Conservation (phyloP, 2,113 vertebrate species). For the Mustela lutreola region DNA sequence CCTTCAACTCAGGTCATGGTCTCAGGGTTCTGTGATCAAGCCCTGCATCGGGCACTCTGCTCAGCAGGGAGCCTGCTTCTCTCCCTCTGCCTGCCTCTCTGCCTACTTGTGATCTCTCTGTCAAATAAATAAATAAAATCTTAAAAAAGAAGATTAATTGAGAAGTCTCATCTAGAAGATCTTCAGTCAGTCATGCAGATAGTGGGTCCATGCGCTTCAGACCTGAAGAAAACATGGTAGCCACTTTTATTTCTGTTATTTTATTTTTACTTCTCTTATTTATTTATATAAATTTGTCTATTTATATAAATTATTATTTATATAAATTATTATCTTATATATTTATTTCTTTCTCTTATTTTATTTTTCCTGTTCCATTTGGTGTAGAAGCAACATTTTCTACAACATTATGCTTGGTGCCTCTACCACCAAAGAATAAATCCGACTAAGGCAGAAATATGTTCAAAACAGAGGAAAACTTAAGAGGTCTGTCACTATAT, state of each 20-base stretch:
- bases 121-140: no score
- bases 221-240: not conserved
- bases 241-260: not conserved
- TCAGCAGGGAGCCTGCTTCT: no score
- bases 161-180: not conserved
- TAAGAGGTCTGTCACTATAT: not conserved
- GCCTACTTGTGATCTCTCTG: no score
- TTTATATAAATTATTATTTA: no score
- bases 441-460: not conserved
- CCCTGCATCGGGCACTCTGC: fast-evolving
- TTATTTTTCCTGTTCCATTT: not conserved
- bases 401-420: not conserved
- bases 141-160: not conserved
- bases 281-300: not conserved
- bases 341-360: not conserved
- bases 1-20: no score
- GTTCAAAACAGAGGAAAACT: not conserved
- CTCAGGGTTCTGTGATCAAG: no score
- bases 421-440: not conserved
- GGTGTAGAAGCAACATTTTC: conserved; percentile 1
- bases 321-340: no score
- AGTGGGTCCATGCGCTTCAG: not conserved
- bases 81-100: no score
- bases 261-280: not conserved
- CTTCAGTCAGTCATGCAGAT: not conserved